Evolutionary conservation across 2,888 invertebrate genomes (phyloP), one percentile per base, ranked within the genome.

Genomic region (Lamellibrachia columna): DNA sequence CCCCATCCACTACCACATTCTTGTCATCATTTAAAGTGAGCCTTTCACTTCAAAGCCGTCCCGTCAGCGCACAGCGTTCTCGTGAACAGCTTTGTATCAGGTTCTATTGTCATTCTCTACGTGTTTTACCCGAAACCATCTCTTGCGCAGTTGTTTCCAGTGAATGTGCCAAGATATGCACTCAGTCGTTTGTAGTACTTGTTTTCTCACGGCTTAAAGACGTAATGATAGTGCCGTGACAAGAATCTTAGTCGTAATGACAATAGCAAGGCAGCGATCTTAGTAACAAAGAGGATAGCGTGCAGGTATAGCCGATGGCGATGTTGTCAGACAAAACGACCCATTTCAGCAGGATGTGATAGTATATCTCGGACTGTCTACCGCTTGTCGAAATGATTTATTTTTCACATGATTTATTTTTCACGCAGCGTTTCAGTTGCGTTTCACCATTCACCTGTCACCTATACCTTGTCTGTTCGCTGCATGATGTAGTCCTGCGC

Each of bases 241-340:
- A 75, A 75, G 75, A 75, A 75, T 75, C 75, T 75, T 22, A 75
- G 75, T 75, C n/a, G 75, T n/a, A 75, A 75, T 75, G 75, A 75
- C 75, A 75, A 75, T n/a, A 75, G 75, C 75, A 15, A 22, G 75
- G 22, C 75, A 75, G n/a, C 3, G 75, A 75, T 75, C 75, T 75
- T 75, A 4, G 75, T 75, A 75, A 75, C 75, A 75, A 75, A 22
- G 75, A 75, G 22, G 75, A 75, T 75, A 75, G 75, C 75, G 75
- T 75, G 75, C 75, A 15, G 75, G 22, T 22, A 75, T 75, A 75
- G n/a, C 75, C 75, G 15, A 22, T 22, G 75, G 75, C 75, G 75
- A 15, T 22, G 75, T 11, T 75, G 75, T 6, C 75, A 75, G 75
- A 75, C 3, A n/a, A 75, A 15, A 75, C 22, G 75, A 75, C n/a